Base-by-base conservation (phyloP, 2,888 invertebrate genomes). In the Hecatera dysodea region DNA sequence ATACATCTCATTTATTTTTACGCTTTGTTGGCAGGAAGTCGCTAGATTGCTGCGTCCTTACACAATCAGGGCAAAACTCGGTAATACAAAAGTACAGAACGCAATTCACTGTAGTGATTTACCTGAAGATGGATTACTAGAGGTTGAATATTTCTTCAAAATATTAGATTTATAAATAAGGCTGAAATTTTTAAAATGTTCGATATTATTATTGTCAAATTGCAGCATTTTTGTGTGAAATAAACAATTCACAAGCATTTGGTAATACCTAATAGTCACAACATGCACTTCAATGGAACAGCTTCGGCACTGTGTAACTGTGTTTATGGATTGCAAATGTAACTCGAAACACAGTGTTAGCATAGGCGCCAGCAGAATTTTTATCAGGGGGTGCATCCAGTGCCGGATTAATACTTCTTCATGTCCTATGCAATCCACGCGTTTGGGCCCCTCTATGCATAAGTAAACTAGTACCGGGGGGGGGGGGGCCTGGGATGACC, bases 31-130 rank as follows among this genome's bases (percentile, higher is more conserved):
- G 24, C 90, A 98, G 98, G 98, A 98, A 90, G 97, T 99, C 72
- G 99, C 98, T 0, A 97, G 97, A 84, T 97, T 98, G 81, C 94
- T 99, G 65, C 96, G 99, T 22, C 99, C 99, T 0, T 96, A 98
- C 81, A 98, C 98, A 0, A 91, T 99, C 53, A 96, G 99, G 85
- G 99, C 99, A 1, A 97, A 97, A 87, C 98, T 98, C 93, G 99
- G 99, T 0, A 96, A 96, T 53, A 97, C 97, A 53, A 98, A 98
- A 94, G 97, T 98, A 29, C 97, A 97, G 89, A 99, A 99, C 94
- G 99, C 98, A 7, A 96, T 99, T 11, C 99, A 99, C 91, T 99
- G 99, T 90, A 99, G 99, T 29, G 99, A 99, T 96, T 96, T 99
- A 69, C 97, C 98, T 0, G 99, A 99, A 90, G 99, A 99, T 94